These are phyloP conservation scores for Lycocorax pyrrhopterus DNA, from an alignment of 2,113 vertebrate species.

Conservation along the genomic window DNA sequence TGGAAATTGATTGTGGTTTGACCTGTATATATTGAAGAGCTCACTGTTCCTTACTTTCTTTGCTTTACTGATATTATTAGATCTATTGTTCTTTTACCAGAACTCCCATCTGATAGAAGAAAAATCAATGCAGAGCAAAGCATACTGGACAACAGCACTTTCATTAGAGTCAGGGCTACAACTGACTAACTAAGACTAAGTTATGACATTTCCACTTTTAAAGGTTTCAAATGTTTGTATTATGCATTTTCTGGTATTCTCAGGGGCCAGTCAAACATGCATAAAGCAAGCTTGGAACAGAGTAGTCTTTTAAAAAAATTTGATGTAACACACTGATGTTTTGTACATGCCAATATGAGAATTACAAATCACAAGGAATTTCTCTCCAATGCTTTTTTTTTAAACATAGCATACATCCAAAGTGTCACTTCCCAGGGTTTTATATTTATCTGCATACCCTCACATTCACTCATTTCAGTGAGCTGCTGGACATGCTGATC, in stretches of 20 bases:
- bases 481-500: background rate
- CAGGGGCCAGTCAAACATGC: background rate
- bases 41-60: background rate
- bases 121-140: slow-evolving; percentile 2
- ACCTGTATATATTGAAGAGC: slow-evolving; percentile 60
- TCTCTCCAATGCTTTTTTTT: background rate
- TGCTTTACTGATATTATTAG: slow-evolving; percentile 36
- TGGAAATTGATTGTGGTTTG: slow-evolving; percentile 60
- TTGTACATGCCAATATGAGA: background rate
- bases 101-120: background rate
- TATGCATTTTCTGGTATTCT: background rate
- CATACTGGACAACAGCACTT: background rate
- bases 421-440: background rate
- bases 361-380: background rate
- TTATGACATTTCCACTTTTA: background rate
- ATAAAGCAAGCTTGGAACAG: background rate
- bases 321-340: background rate
- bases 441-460: background rate
- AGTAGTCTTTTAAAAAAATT: background rate
- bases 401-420: background rate
- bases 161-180: background rate
- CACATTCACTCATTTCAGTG: background rate
- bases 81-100: slow-evolving; percentile 48
- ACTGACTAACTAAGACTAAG: background rate
- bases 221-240: background rate